Evolutionary conservation across 2,888 invertebrate species (phyloP).

Genomic region (Meteorus colon): DNA sequence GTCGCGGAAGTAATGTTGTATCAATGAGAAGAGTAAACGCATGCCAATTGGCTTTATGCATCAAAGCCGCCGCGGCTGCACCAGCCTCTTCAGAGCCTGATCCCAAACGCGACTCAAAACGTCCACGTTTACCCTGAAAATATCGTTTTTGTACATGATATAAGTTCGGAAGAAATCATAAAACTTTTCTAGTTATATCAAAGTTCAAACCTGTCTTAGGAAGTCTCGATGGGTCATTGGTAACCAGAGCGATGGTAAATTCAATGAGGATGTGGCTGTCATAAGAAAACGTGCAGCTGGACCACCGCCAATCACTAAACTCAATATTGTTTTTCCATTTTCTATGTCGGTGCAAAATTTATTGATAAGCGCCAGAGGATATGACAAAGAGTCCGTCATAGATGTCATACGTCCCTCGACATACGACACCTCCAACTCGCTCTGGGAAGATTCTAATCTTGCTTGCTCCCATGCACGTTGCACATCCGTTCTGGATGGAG

Average conservation of each 20-base stretch:
- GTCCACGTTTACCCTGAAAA: constrained; percentile 64
- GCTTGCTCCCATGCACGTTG: constrained; percentile 70
- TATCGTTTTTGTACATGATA: constrained; percentile 14
- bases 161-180: background rate
- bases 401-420: constrained; percentile 63
- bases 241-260: constrained; percentile 69
- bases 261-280: constrained; percentile 67
- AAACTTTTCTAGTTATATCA: background rate
- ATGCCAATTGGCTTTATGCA: constrained; percentile 72
- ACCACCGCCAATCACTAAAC: constrained; percentile 68
- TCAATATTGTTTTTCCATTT: constrained; percentile 65
- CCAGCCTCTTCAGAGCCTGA: constrained; percentile 69
- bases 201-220: constrained; percentile 64
- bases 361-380: constrained; percentile 64
- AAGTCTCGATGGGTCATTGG: constrained; percentile 70
- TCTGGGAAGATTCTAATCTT: constrained; percentile 64
- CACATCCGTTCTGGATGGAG: constrained; percentile 63
- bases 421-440: constrained; percentile 68
- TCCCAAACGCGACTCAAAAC: constrained; percentile 68
- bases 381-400: constrained; percentile 62
- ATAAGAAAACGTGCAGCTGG: constrained; percentile 69
- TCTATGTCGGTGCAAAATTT: constrained; percentile 69
- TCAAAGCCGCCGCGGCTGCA: constrained; percentile 68
- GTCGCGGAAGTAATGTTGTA: constrained; percentile 66
- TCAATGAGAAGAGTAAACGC: constrained; percentile 71